These are phyloP conservation scores for Anhinga anhinga DNA, from an alignment of 2,113 vertebrate genomes.

Conservation along the genomic window DNA sequence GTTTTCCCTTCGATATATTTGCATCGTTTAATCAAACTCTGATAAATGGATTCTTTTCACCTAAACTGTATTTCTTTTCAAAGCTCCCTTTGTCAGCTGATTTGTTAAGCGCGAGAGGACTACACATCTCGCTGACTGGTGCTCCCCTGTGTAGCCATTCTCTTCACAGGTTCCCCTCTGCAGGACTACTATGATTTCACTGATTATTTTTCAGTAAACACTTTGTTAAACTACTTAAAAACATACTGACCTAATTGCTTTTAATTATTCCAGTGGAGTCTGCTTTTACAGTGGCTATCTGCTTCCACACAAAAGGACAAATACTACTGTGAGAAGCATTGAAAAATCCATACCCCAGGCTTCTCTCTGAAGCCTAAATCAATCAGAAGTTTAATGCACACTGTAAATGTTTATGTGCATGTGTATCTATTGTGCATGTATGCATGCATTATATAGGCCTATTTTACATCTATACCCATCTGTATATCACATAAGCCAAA, in stretches of 20 bases:
- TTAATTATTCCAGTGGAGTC: slow-evolving; percentile 64
- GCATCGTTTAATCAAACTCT: slow-evolving; percentile 57
- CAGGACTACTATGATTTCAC: slow-evolving; percentile 58
- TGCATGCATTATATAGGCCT: background rate
- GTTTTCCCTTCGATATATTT: slow-evolving; percentile 15
- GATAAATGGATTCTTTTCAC: slow-evolving; percentile 63
- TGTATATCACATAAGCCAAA: slow-evolving; percentile 13
- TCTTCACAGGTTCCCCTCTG: slow-evolving; percentile 34
- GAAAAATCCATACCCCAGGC: slow-evolving; percentile 46
- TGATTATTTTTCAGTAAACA: slow-evolving; percentile 65
- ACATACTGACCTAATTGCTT: slow-evolving; percentile 60
- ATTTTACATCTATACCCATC: background rate
- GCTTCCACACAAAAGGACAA: slow-evolving; percentile 23
- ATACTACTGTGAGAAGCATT: background rate
- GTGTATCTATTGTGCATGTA: slow-evolving; percentile 36
- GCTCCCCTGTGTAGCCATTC: background rate
- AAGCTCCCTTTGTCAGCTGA: slow-evolving; percentile 63
- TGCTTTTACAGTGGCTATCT: slow-evolving; percentile 43
- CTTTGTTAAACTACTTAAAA: slow-evolving; percentile 61
- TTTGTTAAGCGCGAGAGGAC: slow-evolving; percentile 68
- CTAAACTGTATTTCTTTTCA: slow-evolving; percentile 72
- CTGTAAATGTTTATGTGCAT: slow-evolving; percentile 2
- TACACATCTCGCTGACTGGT: slow-evolving; percentile 41
- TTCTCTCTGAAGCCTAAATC: slow-evolving; percentile 32
- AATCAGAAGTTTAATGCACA: slow-evolving; percentile 41